Evolutionary conservation across 2,797 vertebrate genomes (phyloP).

Genomic region (Leuciscus waleckii): DNA sequence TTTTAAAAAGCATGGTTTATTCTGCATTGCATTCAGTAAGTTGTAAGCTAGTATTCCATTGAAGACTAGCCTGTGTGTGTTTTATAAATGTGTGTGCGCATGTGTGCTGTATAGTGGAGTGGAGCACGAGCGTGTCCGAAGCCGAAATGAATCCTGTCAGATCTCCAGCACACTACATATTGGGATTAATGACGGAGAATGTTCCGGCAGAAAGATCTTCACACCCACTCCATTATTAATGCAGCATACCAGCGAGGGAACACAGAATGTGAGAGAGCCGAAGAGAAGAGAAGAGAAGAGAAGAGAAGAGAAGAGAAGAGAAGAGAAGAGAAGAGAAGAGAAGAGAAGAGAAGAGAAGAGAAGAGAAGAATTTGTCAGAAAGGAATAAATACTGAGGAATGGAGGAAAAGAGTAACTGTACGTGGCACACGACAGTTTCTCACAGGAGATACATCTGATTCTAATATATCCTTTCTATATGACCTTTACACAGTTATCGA

Average conservation of each 20-base stretch:
- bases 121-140: conserved; percentile 52
- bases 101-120: conserved; percentile 28
- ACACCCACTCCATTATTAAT: conserved; percentile 69
- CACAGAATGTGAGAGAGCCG: not conserved
- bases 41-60: conserved; percentile 1
- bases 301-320: not conserved
- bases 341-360: not conserved
- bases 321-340: not conserved
- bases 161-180: conserved; percentile 62
- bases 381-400: not conserved
- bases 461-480: not conserved
- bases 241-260: conserved; percentile 48
- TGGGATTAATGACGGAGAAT: conserved; percentile 69
- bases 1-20: not conserved
- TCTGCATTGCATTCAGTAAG: not conserved
- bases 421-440: not conserved
- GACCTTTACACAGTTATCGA: not conserved
- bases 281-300: conserved; percentile 9
- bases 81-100: conserved; percentile 16
- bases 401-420: not conserved
- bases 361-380: not conserved
- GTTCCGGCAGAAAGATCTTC: conserved; percentile 61
- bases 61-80: not conserved
- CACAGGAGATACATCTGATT: too few species aligned
- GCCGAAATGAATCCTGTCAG: conserved; percentile 65